Evolutionary conservation across 2,888 invertebrate genomes (phyloP), one percentile per base, ranked within the genome.

Genomic region (Plagodis dolabraria): DNA sequence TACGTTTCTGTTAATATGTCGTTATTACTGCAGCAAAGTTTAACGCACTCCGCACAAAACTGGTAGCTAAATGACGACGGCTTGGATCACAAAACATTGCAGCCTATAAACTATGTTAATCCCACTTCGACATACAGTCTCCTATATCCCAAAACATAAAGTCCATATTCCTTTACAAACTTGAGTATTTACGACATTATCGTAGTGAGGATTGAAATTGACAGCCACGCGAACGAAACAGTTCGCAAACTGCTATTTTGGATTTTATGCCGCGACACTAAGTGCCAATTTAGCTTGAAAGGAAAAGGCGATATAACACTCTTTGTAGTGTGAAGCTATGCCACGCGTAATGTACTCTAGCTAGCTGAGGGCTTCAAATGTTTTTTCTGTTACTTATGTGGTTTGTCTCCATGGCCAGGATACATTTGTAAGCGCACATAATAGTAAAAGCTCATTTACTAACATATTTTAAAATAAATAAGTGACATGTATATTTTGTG

Each of bases 321-420:
- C 77, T 80, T 67, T 73, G 61, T 66, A 64, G 65, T 57, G 63
- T 60, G 56, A 47, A 65, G 68, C 60, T 58, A 64, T 53, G 79
- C 80, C 81, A 82, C 80, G 80, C 80, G 82, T 81, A 83, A 81
- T 76, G 77, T 82, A 82, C 83, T 82, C 68, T 66, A 68, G 12
- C 68, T 63, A 71, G 77, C 75, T 72, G 69, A 71, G 75, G 75
- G 75, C 50, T 73, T 70, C 68, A 53, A n/a, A 53, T 74, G 70
- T 69, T 76, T 74, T 76, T 74, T 71, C 71, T 77, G 75, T 69
- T 74, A 68, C 62, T 40, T 33, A 38, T 33, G 43, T 12, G 47
- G 49, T 10, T 40, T 55, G 5, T 47, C 48, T 53, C 40, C 45
- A 57, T 38, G 33, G n/a, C 9, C 0, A 45, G 38, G 6, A 33